These are phyloP conservation scores for Lobophora halterata DNA, from an alignment of 2,888 invertebrate genomes.

Conservation along the genomic window DNA sequence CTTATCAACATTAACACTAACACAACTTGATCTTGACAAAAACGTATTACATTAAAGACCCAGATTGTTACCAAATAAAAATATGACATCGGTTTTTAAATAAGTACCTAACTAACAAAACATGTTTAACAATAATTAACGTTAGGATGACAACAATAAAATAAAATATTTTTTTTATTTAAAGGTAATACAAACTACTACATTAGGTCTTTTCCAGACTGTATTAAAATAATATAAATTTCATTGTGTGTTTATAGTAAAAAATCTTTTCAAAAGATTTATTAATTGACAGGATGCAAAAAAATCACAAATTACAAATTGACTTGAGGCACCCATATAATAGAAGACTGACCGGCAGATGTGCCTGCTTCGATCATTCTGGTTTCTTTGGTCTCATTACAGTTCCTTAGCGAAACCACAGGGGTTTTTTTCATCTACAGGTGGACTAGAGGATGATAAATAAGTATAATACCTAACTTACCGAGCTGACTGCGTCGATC, in stretches of 20 bases:
- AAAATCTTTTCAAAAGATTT: conserved; percentile 47
- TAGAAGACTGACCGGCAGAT: conserved; percentile 34
- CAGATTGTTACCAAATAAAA: no score
- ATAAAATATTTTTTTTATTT: no score
- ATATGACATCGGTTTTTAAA: no score
- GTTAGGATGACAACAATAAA: no score
- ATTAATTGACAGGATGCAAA: conserved; percentile 72
- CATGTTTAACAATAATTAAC: no score
- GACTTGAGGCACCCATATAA: conserved; percentile 70
- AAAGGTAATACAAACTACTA: conserved; percentile 14
- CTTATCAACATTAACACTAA: no score
- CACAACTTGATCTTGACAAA: no score
- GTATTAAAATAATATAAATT: conserved; percentile 21
- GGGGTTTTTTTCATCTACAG: conserved; percentile 55
- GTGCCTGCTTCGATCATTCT: conserved; percentile 7
- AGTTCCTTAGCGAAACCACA: conserved; percentile 8
- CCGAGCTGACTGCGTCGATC: conserved; percentile 58
- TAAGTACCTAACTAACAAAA: no score
- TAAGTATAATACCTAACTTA: conserved; percentile 29
- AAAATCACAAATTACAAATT: conserved; percentile 64
- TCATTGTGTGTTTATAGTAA: conserved; percentile 32
- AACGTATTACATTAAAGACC: no score
- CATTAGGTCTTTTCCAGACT: conserved; percentile 10
- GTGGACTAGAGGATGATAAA: conserved; percentile 36
- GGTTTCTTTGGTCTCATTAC: conserved; percentile 9